Evolutionary conservation across 2,113 vertebrate species (phyloP), one percentile per base, ranked within the genome.

Genomic region (Takifugu flavidus): DNA sequence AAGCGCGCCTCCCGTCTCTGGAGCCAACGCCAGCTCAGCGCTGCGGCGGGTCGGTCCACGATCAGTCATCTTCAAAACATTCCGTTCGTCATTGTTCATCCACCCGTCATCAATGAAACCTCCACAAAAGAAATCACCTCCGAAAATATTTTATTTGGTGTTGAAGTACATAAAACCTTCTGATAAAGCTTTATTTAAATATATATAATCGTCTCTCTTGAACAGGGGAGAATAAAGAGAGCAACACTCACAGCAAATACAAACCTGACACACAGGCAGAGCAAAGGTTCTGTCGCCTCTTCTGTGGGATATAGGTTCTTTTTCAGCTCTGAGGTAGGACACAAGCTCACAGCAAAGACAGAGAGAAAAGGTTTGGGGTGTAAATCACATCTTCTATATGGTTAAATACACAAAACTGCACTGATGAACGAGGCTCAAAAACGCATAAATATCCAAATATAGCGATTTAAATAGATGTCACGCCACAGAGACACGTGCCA

Each of bases 401-500:
- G n/a, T 59, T 29, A 20, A 58, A 74, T 66, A 56, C 52, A 75
- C n/a, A 61, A 58, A 78, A 70, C 58, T 53, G 56, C 52, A 67
- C 10, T 76, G 52, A 62, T 75, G 65, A 51, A 79, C 60, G 77
- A 7, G 73, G 63, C 27, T 64, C 52, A 42, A 34, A 54, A 55
- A 46, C 59, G 46, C 12, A 53, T 61, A 67, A 65, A 59, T 54
- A 70, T 63, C 64, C 67, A 68, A 67, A 76, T 52, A 70, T 61
- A 69, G 60, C 57, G 0, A 65, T 60, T 72, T 61, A 67, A 77
- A 78, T 56, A 65, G 49, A 71, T 67, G 51, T 68, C 42, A 85
- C 74, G 83, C 13, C 31, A 68, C 65, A 72, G 43, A 78, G 49
- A 76, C 84, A 77, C 87, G 86, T 87, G 88, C 87, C 50, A 56